Conservation (phyloP, 2,888 invertebrate species). For the Stegophylla sp. region DNA sequence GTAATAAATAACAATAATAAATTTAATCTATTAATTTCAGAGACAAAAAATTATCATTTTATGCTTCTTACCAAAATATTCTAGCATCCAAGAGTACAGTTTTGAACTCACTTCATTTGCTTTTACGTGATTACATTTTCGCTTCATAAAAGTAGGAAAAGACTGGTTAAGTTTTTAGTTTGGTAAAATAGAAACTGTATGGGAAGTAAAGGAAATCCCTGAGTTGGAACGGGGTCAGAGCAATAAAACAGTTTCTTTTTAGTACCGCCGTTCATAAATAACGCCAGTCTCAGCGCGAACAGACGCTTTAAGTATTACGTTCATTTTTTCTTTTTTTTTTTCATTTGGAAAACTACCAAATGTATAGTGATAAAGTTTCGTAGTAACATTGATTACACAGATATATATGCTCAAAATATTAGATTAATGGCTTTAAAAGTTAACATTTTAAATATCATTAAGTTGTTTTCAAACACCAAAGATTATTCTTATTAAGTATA, state of each 20-base stretch:
- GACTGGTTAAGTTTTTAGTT: constrained; percentile 39
- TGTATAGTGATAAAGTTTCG: constrained; percentile 31
- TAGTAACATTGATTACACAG: constrained; percentile 31
- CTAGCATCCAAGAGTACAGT: background rate
- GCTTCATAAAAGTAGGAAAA: constrained; percentile 15
- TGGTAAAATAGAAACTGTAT: constrained; percentile 20
- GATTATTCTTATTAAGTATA: background rate
- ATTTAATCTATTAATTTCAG: background rate
- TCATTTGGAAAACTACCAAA: constrained; percentile 55
- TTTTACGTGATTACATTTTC: constrained; percentile 44
- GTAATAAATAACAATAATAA: background rate
- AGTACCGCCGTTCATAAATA: constrained; percentile 56
- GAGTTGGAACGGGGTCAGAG: constrained; percentile 53
- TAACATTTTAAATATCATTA: constrained; percentile 32
- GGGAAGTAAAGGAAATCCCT: constrained; percentile 14
- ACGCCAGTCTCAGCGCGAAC: constrained; percentile 49
- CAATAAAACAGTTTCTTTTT: constrained; percentile 55
- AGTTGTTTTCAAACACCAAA: background rate
- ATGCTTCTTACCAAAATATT: background rate
- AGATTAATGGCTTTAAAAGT: constrained; percentile 31
- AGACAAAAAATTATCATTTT: background rate
- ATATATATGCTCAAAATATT: constrained; percentile 17
- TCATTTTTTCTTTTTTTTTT: constrained; percentile 36
- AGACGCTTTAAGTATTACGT: constrained; percentile 52
- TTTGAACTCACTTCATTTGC: constrained; percentile 34